A percentile compares a stretch with the other conserved stretches of the same genome.
These are phyloP conservation scores for Heterodera carotae DNA, from an alignment of 1,140 invertebrate species.

Conservation along the genomic window DNA sequence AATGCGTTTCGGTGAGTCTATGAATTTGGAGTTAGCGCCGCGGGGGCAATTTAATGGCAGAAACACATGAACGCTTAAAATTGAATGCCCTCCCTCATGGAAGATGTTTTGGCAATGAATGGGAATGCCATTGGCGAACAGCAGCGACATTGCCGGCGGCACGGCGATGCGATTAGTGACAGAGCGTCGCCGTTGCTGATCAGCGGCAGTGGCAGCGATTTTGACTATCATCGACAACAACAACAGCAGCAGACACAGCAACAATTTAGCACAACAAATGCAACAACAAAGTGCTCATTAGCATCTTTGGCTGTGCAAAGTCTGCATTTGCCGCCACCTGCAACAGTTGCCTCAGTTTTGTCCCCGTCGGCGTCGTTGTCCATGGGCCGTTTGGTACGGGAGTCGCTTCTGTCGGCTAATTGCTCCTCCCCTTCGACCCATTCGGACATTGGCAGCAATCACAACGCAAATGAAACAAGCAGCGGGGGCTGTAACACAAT, in stretches of 20 bases:
- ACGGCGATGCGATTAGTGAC: neutral
- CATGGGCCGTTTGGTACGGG: slow-evolving; percentile 29
- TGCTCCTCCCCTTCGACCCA: no score
- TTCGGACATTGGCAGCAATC: neutral
- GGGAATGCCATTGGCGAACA: neutral
- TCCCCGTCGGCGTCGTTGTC: slow-evolving; percentile 9
- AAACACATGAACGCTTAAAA: no score
- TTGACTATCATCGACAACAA: neutral
- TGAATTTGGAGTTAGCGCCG: neutral
- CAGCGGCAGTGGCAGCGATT: neutral
- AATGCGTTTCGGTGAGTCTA: neutral
- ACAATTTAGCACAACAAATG: neutral
- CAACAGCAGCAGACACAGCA: neutral
- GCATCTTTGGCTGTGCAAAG: neutral
- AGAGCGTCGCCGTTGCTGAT: neutral
- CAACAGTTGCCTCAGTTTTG: neutral
- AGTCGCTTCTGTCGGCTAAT: slow-evolving; percentile 16
- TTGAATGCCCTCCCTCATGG: neutral
- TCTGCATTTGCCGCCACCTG: neutral
- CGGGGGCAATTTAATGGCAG: no score
- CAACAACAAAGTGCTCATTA: neutral
- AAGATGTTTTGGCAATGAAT: slow-evolving; percentile 3
- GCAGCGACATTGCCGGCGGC: neutral
- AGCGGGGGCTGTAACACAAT: slow-evolving; percentile 31
- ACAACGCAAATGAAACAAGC: no score